Conservation (phyloP, 2,888 invertebrate genomes). For the Cerceris rybyensis region DNA sequence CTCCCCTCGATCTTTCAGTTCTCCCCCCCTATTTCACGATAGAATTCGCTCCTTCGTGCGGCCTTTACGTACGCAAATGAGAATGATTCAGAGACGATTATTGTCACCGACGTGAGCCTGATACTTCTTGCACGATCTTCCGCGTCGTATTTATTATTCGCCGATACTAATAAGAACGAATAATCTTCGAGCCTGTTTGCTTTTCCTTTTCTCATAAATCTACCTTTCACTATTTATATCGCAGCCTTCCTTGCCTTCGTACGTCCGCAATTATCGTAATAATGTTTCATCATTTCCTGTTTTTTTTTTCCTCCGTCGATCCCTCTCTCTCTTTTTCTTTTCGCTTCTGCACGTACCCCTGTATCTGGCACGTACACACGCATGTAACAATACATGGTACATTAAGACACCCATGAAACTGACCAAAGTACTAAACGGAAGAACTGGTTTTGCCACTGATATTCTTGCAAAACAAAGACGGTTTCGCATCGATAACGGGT, state of each 20-base stretch:
- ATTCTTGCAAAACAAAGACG: constrained; percentile 25
- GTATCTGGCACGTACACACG: not conserved
- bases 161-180: not conserved
- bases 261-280: constrained; percentile 15
- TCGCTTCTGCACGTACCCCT: not conserved
- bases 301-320: not conserved
- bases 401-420: constrained; percentile 6
- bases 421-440: constrained; percentile 7
- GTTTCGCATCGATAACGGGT: constrained; percentile 1
- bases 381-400: not conserved
- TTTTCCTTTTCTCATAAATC: constrained; percentile 31
- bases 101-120: no score
- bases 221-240: constrained; percentile 17
- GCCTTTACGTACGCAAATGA: no score
- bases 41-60: no score
- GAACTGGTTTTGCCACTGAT: constrained; percentile 26
- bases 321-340: not conserved
- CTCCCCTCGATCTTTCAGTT: no score
- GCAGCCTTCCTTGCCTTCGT: constrained; percentile 24
- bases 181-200: not conserved
- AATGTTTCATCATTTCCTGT: constrained; percentile 25
- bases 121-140: not conserved
- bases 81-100: no score
- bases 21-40: no score
- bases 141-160: not conserved